Percentiles rank a stretch among this genome's conserved stretches.
Conservation (phyloP, 2,888 invertebrate species). For the Erebia ligea region DNA sequence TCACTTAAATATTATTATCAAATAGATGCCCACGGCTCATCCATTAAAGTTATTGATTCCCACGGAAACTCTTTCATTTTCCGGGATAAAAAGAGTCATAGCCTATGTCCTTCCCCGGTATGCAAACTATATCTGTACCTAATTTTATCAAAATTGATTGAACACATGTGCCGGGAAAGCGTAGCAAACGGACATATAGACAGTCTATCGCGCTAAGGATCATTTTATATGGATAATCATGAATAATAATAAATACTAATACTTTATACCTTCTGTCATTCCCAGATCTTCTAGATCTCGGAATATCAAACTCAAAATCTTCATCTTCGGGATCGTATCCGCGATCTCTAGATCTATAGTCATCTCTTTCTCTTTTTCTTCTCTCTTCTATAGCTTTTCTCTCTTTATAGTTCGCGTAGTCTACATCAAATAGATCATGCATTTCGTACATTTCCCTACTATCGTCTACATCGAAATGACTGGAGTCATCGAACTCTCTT, state of each 20-base stretch:
- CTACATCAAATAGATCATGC: conserved; percentile 74
- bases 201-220: too few relatives aligned
- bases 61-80: too few relatives aligned
- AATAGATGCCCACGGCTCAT: too few relatives aligned
- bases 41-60: too few relatives aligned
- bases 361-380: conserved; percentile 54
- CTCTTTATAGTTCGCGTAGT: conserved; percentile 79
- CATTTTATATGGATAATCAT: too few relatives aligned
- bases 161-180: too few relatives aligned
- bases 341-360: conserved; percentile 59
- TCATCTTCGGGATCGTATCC: conserved; percentile 76
- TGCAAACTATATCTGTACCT: too few relatives aligned
- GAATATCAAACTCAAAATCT: conserved; percentile 68
- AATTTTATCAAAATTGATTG: too few relatives aligned
- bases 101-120: too few relatives aligned
- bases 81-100: too few relatives aligned
- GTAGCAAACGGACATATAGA: too few relatives aligned
- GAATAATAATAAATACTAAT: background rate
- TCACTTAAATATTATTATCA: too few relatives aligned
- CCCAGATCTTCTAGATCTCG: conserved; percentile 51
- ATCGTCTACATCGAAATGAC: conserved; percentile 60
- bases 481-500: conserved; percentile 60
- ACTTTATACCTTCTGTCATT: conserved; percentile 31
- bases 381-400: conserved; percentile 63
- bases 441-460: conserved; percentile 71